These are phyloP conservation scores for Mythimna impura DNA, from an alignment of 2,888 invertebrate genomes.

Conservation along the genomic window DNA sequence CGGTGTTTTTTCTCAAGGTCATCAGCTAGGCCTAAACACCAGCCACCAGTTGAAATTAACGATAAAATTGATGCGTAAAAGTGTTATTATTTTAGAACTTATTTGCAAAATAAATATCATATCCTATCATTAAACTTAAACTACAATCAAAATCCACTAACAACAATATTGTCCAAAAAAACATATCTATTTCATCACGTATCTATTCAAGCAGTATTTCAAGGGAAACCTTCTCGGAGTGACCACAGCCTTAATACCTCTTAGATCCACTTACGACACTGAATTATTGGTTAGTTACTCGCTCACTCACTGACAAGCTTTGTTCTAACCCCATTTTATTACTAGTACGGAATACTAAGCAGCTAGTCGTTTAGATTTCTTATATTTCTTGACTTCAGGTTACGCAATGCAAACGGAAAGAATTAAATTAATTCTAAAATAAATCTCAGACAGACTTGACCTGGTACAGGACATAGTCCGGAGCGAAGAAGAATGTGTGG, in stretches of 20 bases:
- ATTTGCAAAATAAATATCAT: too few relatives aligned
- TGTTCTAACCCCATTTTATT: conserved; percentile 21
- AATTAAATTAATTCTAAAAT: too few relatives aligned
- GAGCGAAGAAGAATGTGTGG: too few relatives aligned
- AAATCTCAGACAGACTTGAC: too few relatives aligned
- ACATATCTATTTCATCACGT: neutral
- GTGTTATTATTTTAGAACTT: too few relatives aligned
- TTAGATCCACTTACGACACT: conserved; percentile 40
- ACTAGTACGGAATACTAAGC: conserved; percentile 49
- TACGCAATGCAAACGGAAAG: neutral
- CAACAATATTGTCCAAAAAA: neutral
- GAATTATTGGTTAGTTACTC: conserved; percentile 52
- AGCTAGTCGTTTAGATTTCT: conserved; percentile 14
- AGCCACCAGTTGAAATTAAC: too few relatives aligned
- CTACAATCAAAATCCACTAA: neutral
- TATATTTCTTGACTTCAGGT: conserved; percentile 3
- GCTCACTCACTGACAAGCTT: conserved; percentile 48
- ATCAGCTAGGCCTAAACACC: too few relatives aligned
- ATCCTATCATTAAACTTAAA: neutral
- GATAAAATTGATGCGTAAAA: too few relatives aligned
- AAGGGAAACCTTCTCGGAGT: conserved; percentile 7
- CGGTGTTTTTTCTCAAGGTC: too few relatives aligned
- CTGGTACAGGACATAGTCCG: too few relatives aligned
- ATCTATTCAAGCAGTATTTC: conserved; percentile 17
- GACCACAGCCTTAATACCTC: conserved; percentile 36